Evolutionary conservation across 2,113 vertebrate species (phyloP).

Genomic region (Gobiocypris rarus): DNA sequence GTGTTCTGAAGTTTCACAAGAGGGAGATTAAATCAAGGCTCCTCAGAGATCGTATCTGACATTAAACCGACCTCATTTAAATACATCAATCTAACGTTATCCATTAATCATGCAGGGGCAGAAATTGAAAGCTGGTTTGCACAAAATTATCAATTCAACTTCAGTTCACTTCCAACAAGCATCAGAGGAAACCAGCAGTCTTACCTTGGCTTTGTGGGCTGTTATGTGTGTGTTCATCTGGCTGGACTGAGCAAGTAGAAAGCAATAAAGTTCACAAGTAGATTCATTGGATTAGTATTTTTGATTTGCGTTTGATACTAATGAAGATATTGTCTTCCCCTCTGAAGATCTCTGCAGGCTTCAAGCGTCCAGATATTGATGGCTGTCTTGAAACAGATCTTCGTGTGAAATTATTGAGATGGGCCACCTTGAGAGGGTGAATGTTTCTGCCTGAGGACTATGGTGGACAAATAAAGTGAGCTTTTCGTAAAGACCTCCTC

Average conservation of each 20-base stretch:
- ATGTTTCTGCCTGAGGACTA: not conserved
- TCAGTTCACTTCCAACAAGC: not conserved
- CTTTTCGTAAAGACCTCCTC: conserved; percentile 15
- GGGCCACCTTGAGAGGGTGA: conserved; percentile 2
- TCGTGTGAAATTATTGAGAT: not conserved
- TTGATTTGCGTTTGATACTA: conserved; percentile 6
- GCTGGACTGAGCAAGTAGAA: conserved; percentile 59
- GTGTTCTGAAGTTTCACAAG: conserved; percentile 2
- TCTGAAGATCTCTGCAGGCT: not conserved
- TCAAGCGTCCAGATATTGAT: not conserved
- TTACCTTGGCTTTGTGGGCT: conserved; percentile 67
- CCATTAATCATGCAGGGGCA: not conserved
- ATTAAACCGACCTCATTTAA: not conserved
- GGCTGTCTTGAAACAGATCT: conserved; percentile 8
- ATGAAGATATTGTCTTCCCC: conserved; percentile 18
- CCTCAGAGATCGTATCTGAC: not conserved
- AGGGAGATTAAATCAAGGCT: not conserved
- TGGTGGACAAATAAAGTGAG: conserved; percentile 4
- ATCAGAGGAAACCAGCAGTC: conserved; percentile 4
- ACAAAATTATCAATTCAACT: not conserved
- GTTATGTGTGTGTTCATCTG: conserved; percentile 68
- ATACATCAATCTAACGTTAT: not conserved
- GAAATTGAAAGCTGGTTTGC: not conserved
- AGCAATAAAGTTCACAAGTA: conserved; percentile 62
- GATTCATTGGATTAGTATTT: conserved; percentile 61